phyloP scores from a whole-genome alignment of 2,797 vertebrate species.

The Macropus fuliginosus region DNA sequence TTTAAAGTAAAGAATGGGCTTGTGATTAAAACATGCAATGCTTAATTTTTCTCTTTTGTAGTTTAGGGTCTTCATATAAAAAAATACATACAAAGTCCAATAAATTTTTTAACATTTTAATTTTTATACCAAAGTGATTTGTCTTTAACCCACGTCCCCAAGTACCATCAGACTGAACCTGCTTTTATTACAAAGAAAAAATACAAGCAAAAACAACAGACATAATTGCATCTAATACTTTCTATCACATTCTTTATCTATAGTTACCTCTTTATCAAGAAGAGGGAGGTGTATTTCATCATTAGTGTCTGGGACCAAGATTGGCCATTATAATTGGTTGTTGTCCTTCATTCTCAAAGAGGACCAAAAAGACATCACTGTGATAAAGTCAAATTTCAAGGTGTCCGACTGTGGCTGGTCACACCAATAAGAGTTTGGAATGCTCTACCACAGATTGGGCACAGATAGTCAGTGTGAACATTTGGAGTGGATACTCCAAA shows the following conservation, averaged over 20 bases:
- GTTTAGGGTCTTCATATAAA: constrained; percentile 38
- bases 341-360: no score
- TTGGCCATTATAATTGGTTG: not conserved
- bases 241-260: not conserved
- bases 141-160: not conserved
- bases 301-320: not conserved
- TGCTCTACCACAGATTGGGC: no score
- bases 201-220: not conserved
- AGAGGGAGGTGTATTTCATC: not conserved
- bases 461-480: no score
- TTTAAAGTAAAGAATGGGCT: constrained; percentile 5
- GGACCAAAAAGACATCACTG: no score
- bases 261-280: not conserved
- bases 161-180: not conserved
- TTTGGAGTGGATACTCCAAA: no score
- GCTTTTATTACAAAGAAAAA: not conserved
- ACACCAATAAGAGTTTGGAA: no score
- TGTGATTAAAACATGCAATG: constrained; percentile 18
- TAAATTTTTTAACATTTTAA: constrained; percentile 8
- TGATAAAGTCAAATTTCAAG: no score
- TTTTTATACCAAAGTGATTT: constrained; percentile 2
- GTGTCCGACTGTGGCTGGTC: no score
- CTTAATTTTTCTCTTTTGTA: constrained; percentile 33
- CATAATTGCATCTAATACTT: not conserved
- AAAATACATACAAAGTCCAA: constrained; percentile 7